Percentiles rank a stretch among this genome's conserved stretches.
Evolutionary conservation across 2,888 invertebrate species (phyloP).

Genomic region (Hydroisotoma schaefferi): DNA sequence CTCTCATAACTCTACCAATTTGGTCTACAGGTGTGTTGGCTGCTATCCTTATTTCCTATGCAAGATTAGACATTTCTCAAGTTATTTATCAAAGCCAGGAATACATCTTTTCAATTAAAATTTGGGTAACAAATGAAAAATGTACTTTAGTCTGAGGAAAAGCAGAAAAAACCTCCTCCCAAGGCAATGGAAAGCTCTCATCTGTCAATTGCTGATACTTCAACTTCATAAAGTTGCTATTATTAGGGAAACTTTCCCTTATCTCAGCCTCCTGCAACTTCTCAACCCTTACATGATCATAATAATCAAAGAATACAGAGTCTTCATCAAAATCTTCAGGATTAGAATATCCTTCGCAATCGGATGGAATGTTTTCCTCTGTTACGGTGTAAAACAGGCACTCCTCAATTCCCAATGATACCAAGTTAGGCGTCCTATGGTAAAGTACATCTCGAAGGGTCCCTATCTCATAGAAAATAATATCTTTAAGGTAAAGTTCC

Average conservation of each 20-base stretch:
- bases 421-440: slow-evolving; percentile 33
- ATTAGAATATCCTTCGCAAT: slow-evolving; percentile 10
- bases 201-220: slow-evolving; percentile 30
- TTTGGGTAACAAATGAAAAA: too few relatives aligned
- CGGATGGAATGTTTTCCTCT: slow-evolving; percentile 25
- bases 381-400: slow-evolving; percentile 38
- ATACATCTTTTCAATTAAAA: too few relatives aligned
- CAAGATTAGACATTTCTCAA: too few relatives aligned
- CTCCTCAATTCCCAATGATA: slow-evolving; percentile 27
- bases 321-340: slow-evolving; percentile 33
- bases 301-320: slow-evolving; percentile 33
- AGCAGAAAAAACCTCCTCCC: slow-evolving; percentile 33
- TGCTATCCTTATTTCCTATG: background rate
- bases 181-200: slow-evolving; percentile 32
- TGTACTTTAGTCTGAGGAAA: slow-evolving; percentile 32
- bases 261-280: slow-evolving; percentile 28
- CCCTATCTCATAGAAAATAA: slow-evolving; percentile 35
- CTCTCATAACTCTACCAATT: too few relatives aligned
- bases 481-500: slow-evolving; percentile 30
- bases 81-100: too few relatives aligned
- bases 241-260: slow-evolving; percentile 3
- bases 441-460: slow-evolving; percentile 34
- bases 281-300: slow-evolving; percentile 38
- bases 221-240: slow-evolving; percentile 20
- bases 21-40: too few relatives aligned